These are phyloP conservation scores for Acestrorhynchus altus DNA, from an alignment of 2,797 vertebrate genomes.

Conservation along the genomic window DNA sequence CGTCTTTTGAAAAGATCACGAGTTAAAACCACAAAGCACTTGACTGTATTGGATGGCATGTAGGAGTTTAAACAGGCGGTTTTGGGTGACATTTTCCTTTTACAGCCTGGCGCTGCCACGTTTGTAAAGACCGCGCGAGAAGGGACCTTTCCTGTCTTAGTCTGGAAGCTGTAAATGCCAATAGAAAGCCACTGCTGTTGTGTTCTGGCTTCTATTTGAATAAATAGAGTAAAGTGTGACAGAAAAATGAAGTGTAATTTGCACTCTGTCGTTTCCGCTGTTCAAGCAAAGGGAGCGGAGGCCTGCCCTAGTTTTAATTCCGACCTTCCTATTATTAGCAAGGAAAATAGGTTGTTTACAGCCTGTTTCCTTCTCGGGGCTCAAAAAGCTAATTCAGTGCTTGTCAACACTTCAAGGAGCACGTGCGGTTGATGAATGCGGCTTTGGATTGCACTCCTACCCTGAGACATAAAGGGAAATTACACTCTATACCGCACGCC, in stretches of 20 bases:
- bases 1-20: neutral
- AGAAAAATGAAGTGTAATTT: conserved; percentile 19
- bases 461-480: conserved; percentile 81
- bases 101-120: neutral
- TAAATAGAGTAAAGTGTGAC: conserved; percentile 2
- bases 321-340: conserved; percentile 15
- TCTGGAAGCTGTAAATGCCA: neutral
- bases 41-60: conserved; percentile 14
- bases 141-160: neutral
- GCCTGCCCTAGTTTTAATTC: conserved; percentile 37
- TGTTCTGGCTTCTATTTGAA: conserved; percentile 13
- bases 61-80: neutral
- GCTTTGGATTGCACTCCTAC: conserved; percentile 82
- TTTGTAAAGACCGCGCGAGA: neutral
- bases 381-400: conserved; percentile 82
- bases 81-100: conserved; percentile 11
- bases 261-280: neutral
- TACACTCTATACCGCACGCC: conserved; percentile 84
- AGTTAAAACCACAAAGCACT: neutral
- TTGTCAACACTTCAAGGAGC: conserved; percentile 90
- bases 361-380: conserved; percentile 73
- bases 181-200: neutral
- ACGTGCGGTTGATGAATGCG: conserved; percentile 87
- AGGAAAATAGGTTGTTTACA: conserved; percentile 30
- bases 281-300: neutral